These are phyloP conservation scores for Vimba vimba DNA, from an alignment of 2,113 vertebrate genomes.

Conservation along the genomic window DNA sequence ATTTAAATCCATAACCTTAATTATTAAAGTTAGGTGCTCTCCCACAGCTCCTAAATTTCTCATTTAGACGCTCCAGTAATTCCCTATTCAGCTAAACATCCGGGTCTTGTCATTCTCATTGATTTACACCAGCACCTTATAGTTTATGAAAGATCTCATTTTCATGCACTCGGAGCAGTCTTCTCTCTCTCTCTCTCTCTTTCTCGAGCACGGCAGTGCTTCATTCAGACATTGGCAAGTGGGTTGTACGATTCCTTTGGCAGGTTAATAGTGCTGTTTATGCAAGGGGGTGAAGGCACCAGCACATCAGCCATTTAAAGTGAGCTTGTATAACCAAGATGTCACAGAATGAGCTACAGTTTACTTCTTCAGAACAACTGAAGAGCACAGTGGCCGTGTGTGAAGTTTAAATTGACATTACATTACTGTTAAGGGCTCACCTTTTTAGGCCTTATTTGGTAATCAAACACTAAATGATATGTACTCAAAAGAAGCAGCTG, in stretches of 20 bases:
- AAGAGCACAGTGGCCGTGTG: neutral
- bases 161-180: neutral
- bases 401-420: neutral
- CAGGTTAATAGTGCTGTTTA: conserved; percentile 14
- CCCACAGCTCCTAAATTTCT: neutral
- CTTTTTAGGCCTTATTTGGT: neutral
- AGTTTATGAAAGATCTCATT: neutral
- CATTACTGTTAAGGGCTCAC: neutral
- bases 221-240: neutral
- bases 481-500: neutral
- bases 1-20: neutral
- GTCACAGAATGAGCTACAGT: neutral
- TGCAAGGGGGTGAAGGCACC: conserved; percentile 1
- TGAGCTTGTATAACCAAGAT: conserved; percentile 9
- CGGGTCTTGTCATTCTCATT: neutral
- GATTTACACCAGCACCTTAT: neutral
- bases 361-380: neutral
- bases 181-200: neutral
- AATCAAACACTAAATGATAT: neutral
- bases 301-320: neutral
- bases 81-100: neutral
- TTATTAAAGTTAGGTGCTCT: neutral
- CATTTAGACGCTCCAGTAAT: neutral
- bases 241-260: neutral
- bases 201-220: neutral